Conservation (phyloP, 2,797 vertebrate species). For the Gorsachius magnificus region DNA sequence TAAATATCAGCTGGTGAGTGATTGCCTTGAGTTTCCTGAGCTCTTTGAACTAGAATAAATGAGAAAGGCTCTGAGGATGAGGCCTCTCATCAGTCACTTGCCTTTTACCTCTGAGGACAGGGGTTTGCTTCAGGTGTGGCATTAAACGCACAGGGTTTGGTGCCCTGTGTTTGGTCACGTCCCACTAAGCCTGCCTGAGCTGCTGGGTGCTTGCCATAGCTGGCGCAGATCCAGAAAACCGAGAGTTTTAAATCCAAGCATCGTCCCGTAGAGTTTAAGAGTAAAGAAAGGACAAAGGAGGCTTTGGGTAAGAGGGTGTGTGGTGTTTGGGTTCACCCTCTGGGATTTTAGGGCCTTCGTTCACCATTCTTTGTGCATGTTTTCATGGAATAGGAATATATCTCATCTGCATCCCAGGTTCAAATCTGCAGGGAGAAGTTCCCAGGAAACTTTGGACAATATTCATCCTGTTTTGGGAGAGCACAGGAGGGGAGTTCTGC, state of each 20-base stretch:
- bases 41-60: slow-evolving; percentile 33
- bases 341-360: background rate
- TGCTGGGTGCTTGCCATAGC: background rate
- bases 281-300: background rate
- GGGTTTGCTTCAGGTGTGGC: background rate
- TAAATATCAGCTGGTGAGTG: slow-evolving; percentile 27
- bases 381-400: background rate
- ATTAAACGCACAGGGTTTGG: background rate
- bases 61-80: background rate
- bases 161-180: background rate
- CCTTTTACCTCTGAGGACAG: background rate
- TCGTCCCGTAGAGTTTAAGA: background rate
- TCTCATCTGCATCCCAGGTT: background rate
- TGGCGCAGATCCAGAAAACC: fast-evolving
- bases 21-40: slow-evolving; percentile 34
- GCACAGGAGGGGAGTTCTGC: background rate
- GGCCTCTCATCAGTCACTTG: background rate
- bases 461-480: background rate
- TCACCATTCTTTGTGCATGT: background rate
- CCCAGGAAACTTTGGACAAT: background rate
- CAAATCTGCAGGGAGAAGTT: background rate
- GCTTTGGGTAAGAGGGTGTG: background rate
- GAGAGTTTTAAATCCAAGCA: background rate
- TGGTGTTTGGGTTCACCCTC: background rate
- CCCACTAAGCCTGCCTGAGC: background rate